Evolutionary conservation across 2,888 invertebrate genomes (phyloP), one percentile per base, ranked within the genome.

Genomic region (Philopedon plagiatum): DNA sequence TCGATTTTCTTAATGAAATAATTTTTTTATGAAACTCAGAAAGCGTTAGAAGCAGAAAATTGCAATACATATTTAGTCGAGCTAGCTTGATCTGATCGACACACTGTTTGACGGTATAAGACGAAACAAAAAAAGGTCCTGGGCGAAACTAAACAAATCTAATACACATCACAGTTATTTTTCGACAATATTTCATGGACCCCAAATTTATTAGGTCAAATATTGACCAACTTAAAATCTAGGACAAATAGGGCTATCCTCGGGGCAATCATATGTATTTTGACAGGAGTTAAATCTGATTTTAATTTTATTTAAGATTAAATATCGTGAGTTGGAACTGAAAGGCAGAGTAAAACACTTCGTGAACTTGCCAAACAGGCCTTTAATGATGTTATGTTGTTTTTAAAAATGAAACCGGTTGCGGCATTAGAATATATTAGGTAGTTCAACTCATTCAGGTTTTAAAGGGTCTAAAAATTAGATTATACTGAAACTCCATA

Each of bases 381-480:
- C 54, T 29, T 60, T 39, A 23, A n/a, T n/a, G n/a, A n/a, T n/a
- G n/a, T n/a, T n/a, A n/a, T n/a, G n/a, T 23, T 34, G 68, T 37
- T 61, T 54, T 54, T 9, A 62, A 62, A 54, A 60, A 51, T 23
- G 37, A 56, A 51, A 68, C 61, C 68, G 61, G 68, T 29, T 13
- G 34, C 11, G 44, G 46, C 11, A 34, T 13, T 49, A 46, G 29
- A 26, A 62, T 21, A 19, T 41, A 39, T 32, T 46, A 58, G 21
- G 19, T 37, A 39, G 44, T 57, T 39, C 26, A 32, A 54, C 51
- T 57, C 34, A 13, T 51, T 63, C 44, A 65, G 49, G 19, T 9
- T 49, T 66, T 39, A 54, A 34, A 60, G 23, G 54, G 62, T 11
- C 21, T 13, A 18, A 63, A n/a, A n/a, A 23, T 54, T 32, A 7